phyloP scores from a whole-genome alignment of 1,140 invertebrate species.

The Scaptomyza graminum region DNA sequence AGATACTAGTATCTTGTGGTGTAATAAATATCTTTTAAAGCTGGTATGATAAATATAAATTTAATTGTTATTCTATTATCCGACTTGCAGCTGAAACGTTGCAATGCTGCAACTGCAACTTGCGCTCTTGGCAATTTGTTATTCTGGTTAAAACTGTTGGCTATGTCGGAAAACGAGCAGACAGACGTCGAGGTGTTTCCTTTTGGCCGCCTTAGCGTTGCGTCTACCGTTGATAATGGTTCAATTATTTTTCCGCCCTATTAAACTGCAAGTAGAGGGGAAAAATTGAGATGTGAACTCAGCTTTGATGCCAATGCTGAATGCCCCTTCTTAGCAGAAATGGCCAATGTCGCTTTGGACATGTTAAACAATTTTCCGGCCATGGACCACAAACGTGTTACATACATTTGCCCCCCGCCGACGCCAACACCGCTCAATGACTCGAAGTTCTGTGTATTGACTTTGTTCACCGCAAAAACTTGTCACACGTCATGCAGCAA shows the following conservation, averaged over 20 bases:
- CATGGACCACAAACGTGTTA: conserved; percentile 61
- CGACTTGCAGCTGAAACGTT: too few species aligned
- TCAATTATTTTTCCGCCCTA: conserved; percentile 83
- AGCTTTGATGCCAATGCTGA: conserved; percentile 1
- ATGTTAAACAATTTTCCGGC: conserved; percentile 75
- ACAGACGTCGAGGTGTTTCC: conserved; percentile 17
- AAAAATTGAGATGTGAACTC: conserved; percentile 20
- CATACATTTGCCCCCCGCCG: conserved; percentile 27
- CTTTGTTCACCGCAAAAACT: conserved; percentile 67
- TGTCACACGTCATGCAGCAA: conserved; percentile 69
- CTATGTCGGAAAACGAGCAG: too few species aligned
- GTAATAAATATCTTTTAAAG: too few species aligned
- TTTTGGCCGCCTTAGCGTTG: background rate
- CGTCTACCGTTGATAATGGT: conserved; percentile 68
- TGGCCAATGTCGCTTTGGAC: conserved; percentile 51
- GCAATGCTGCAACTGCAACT: too few species aligned
- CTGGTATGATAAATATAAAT: too few species aligned
- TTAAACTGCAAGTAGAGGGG: conserved; percentile 74
- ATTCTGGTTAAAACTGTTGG: too few species aligned
- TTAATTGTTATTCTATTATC: too few species aligned
- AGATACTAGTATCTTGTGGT: too few species aligned
- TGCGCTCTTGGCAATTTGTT: too few species aligned
- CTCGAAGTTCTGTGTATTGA: conserved; percentile 26
- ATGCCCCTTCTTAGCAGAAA: background rate
- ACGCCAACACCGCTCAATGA: background rate